Conservation (phyloP, 2,888 invertebrate genomes). For the Tinea trinotella region DNA sequence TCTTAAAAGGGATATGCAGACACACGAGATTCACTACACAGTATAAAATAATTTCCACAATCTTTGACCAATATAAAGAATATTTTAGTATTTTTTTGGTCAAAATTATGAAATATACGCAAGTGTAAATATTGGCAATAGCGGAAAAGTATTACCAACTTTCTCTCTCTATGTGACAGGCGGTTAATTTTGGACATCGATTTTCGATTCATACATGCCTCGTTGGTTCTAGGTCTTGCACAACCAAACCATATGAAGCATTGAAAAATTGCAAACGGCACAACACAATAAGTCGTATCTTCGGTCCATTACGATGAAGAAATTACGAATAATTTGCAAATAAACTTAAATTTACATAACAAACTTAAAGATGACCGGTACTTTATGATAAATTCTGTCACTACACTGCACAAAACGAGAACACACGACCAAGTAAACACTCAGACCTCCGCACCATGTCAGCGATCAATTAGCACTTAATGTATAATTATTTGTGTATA, state of each 20-base stretch:
- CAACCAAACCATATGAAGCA: conserved; percentile 23
- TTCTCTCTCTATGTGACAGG: conserved; percentile 38
- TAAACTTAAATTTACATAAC: neutral
- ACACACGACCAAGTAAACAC: no score
- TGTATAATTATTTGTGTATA: neutral
- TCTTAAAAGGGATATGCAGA: no score
- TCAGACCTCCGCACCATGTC: neutral
- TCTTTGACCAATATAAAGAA: no score
- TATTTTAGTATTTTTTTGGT: no score
- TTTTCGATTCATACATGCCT: conserved; percentile 21
- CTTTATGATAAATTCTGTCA: neutral
- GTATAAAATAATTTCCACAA: no score
- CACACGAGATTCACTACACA: no score
- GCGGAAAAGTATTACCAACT: conserved; percentile 43
- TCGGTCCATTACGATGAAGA: neutral
- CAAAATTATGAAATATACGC: neutral
- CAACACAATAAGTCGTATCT: conserved; percentile 9
- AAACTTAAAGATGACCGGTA: neutral
- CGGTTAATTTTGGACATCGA: conserved; percentile 31
- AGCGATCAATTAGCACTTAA: neutral
- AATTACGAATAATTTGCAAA: neutral
- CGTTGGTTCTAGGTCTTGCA: conserved; percentile 23
- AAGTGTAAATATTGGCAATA: conserved; percentile 38
- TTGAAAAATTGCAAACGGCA: neutral
- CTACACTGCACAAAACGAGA: neutral